These are phyloP conservation scores for Scaptomyza hsui DNA, from an alignment of 1,140 invertebrate genomes.

Conservation along the genomic window DNA sequence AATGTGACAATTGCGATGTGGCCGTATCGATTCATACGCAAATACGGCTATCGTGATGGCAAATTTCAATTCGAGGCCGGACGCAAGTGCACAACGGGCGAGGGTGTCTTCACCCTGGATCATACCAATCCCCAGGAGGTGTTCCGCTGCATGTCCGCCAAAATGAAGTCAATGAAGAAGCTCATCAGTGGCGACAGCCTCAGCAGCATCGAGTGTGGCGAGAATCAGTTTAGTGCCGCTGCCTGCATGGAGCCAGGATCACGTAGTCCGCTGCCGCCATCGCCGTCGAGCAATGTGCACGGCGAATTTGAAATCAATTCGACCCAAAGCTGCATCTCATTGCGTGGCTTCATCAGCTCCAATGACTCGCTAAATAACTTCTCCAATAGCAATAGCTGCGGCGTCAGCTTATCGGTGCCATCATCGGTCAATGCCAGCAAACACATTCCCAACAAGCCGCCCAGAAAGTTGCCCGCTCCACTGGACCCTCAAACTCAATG, in stretches of 20 bases:
- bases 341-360: slow-evolving; percentile 73
- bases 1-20: slow-evolving; percentile 90
- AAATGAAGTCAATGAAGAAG: slow-evolving; percentile 94
- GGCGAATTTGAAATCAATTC: slow-evolving; percentile 70
- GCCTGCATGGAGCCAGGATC: slow-evolving; percentile 90
- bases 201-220: slow-evolving; percentile 88
- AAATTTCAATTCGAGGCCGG: slow-evolving; percentile 96
- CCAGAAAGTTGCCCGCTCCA: slow-evolving; percentile 66
- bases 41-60: slow-evolving; percentile 92
- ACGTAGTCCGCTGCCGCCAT: slow-evolving; percentile 89
- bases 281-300: slow-evolving; percentile 86
- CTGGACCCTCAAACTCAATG: slow-evolving; percentile 62
- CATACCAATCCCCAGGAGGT: slow-evolving; percentile 92
- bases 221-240: slow-evolving; percentile 90
- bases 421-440: slow-evolving; percentile 38
- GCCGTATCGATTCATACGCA: slow-evolving; percentile 93
- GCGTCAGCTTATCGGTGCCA: slow-evolving; percentile 45
- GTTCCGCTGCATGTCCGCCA: slow-evolving; percentile 90
- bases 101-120: slow-evolving; percentile 92
- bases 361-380: slow-evolving; percentile 79
- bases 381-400: slow-evolving; percentile 28
- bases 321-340: slow-evolving; percentile 69
- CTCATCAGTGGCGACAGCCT: slow-evolving; percentile 88
- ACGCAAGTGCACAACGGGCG: slow-evolving; percentile 93
- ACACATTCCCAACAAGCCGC: slow-evolving; percentile 81